phyloP scores from a whole-genome alignment of 2,888 invertebrate species.

The Marronus borbonicus region DNA sequence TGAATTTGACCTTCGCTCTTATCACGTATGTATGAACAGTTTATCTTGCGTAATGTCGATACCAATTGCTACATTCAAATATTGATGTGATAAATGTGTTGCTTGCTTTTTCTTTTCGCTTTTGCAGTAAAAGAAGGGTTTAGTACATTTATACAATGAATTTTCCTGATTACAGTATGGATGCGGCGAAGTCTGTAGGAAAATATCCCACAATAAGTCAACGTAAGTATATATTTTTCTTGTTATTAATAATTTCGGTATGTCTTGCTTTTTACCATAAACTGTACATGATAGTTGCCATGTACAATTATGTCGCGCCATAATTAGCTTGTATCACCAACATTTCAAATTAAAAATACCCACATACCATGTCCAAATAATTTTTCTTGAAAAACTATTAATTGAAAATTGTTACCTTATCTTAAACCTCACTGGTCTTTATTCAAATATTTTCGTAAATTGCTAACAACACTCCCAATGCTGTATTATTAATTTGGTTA shows the following conservation, averaged over 20 bases:
- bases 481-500: too few species aligned
- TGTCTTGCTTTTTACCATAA: too few species aligned
- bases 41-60: not conserved
- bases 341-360: not conserved
- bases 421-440: not conserved
- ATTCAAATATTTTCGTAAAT: not conserved
- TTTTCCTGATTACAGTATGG: not conserved
- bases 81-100: not conserved
- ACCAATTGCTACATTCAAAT: not conserved
- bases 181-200: not conserved
- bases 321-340: not conserved
- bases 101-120: not conserved
- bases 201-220: conserved; percentile 33
- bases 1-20: not conserved
- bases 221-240: conserved; percentile 16
- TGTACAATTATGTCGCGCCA: too few species aligned
- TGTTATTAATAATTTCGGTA: not conserved
- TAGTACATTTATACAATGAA: not conserved
- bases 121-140: not conserved
- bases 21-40: not conserved
- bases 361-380: not conserved
- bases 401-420: not conserved
- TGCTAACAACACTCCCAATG: not conserved
- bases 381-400: not conserved
- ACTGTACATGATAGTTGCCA: too few species aligned